Conservation (phyloP, 2,888 invertebrate genomes). For the Aquatica leii region DNA sequence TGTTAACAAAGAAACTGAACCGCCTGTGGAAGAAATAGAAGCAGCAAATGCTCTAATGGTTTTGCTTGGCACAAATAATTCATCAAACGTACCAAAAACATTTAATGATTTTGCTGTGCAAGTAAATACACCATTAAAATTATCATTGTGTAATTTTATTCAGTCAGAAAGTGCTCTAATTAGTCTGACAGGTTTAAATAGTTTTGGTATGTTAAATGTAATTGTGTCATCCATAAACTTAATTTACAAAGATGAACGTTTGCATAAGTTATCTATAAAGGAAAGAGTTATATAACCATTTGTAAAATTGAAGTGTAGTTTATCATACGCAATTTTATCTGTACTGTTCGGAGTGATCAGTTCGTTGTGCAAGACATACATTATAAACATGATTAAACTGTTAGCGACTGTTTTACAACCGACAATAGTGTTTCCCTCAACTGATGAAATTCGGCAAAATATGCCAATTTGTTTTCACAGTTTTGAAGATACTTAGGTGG, state of each 20-base stretch:
- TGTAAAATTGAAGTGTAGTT: constrained; percentile 9
- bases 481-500: constrained; percentile 2
- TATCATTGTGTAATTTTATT: not conserved
- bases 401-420: not conserved
- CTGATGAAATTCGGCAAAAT: not conserved
- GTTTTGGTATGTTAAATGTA: not conserved
- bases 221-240: not conserved
- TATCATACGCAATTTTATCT: not conserved
- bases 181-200: constrained; percentile 7
- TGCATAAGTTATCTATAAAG: constrained; percentile 7
- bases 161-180: not conserved
- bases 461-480: constrained; percentile 13
- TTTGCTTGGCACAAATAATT: not conserved
- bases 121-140: constrained; percentile 2
- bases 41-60: not conserved
- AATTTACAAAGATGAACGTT: not conserved
- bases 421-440: constrained; percentile 1
- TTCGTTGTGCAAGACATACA: not conserved
- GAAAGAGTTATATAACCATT: constrained; percentile 7
- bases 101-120: constrained; percentile 8
- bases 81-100: not conserved
- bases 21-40: not conserved
- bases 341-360: not conserved
- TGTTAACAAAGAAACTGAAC: not conserved
- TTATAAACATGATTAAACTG: not conserved